Evolutionary conservation across 2,888 invertebrate species (phyloP).

Genomic region (Lottia gigantea): DNA sequence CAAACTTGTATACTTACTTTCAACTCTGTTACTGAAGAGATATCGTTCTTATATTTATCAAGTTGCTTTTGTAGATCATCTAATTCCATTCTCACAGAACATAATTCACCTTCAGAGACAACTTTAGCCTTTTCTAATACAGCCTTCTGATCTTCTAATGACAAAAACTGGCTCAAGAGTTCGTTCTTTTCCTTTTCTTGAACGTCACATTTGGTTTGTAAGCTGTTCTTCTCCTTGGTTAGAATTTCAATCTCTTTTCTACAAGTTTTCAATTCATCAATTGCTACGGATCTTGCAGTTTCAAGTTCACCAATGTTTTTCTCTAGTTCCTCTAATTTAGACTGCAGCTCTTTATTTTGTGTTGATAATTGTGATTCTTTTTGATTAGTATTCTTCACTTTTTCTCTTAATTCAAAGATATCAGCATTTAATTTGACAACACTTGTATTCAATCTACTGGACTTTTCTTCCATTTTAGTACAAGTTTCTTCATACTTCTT

Average conservation of each 20-base stretch:
- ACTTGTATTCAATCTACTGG: slow-evolving; percentile 22
- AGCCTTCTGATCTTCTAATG: slow-evolving; percentile 40
- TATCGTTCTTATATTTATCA: too few species aligned
- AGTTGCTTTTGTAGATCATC: too few species aligned
- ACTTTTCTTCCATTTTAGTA: slow-evolving; percentile 22
- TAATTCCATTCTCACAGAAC: too few species aligned
- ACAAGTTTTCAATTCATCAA: slow-evolving; percentile 21
- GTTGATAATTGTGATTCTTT: slow-evolving; percentile 23
- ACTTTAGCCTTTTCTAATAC: slow-evolving; percentile 17
- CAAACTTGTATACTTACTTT: background rate
- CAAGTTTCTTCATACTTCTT: slow-evolving; percentile 19
- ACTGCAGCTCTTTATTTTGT: slow-evolving; percentile 31
- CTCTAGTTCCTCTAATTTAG: slow-evolving; percentile 27
- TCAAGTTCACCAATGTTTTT: slow-evolving; percentile 17
- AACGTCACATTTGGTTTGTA: slow-evolving; percentile 34
- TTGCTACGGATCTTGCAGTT: background rate
- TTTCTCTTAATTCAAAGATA: slow-evolving; percentile 29
- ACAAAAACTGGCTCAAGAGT: slow-evolving; percentile 39
- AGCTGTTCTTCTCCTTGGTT: slow-evolving; percentile 27
- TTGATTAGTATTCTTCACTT: slow-evolving; percentile 23
- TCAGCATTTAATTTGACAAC: slow-evolving; percentile 31
- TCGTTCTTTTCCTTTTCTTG: slow-evolving; percentile 48
- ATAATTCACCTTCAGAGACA: too few species aligned
- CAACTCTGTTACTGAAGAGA: background rate
- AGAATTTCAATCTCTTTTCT: slow-evolving; percentile 27